phyloP scores from a whole-genome alignment of 2,888 invertebrate genomes.

The Tipula vernalis region DNA sequence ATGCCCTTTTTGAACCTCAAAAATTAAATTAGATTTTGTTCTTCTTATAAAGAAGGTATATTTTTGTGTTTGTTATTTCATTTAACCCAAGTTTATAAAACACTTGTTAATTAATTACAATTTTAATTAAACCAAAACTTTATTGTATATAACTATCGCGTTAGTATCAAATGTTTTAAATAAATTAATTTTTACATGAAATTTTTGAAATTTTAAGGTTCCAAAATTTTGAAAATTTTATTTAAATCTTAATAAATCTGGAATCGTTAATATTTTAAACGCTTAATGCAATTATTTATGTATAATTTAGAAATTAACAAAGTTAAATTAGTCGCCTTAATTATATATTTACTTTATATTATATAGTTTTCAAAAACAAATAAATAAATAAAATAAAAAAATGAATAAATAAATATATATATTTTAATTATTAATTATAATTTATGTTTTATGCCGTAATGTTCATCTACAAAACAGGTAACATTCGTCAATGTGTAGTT shows the following conservation, averaged over 20 bases:
- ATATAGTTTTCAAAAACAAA: background rate
- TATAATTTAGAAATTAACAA: background rate
- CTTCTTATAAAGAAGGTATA: background rate
- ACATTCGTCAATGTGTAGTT: slow-evolving; percentile 20
- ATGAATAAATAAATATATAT: background rate
- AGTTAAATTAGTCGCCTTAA: background rate
- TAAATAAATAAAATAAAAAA: background rate
- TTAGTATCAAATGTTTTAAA: background rate
- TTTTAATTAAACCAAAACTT: background rate
- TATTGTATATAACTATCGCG: background rate
- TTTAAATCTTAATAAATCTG: background rate
- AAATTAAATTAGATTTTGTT: background rate
- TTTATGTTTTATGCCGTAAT: background rate
- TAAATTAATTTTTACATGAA: background rate
- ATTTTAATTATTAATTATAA: background rate
- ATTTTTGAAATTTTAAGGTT: background rate
- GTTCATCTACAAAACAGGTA: slow-evolving; percentile 5
- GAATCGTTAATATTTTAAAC: background rate
- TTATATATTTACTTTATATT: background rate
- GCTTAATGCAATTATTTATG: background rate
- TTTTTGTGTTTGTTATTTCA: background rate
- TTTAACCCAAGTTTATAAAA: background rate
- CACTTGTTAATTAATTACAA: background rate
- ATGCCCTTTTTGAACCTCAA: background rate
- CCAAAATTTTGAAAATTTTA: background rate